These are phyloP conservation scores for Drosophila demipolita DNA, from an alignment of 2,888 invertebrate genomes.

Conservation along the genomic window DNA sequence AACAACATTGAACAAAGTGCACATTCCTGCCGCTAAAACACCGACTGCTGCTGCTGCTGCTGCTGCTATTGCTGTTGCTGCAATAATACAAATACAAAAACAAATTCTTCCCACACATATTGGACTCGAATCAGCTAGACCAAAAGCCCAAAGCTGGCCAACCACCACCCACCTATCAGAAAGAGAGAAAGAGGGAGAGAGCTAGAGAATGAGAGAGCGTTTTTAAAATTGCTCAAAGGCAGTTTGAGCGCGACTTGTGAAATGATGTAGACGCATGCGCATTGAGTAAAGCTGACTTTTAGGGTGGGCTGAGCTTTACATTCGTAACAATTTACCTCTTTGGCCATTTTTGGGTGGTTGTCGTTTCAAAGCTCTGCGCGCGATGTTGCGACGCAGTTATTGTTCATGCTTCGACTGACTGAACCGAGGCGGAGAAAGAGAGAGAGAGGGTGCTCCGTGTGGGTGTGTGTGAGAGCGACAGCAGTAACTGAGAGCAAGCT, in stretches of 20 bases:
- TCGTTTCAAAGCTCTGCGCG: constrained; percentile 48
- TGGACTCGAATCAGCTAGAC: constrained; percentile 21
- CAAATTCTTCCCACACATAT: constrained; percentile 34
- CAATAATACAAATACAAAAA: constrained; percentile 61
- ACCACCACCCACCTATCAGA: constrained; percentile 47
- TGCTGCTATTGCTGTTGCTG: constrained; percentile 49
- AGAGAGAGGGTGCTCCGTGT: constrained; percentile 15
- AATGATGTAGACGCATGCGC: constrained; percentile 56
- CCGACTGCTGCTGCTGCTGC: constrained; percentile 48
- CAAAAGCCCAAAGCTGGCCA: constrained; percentile 36
- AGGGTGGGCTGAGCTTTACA: constrained; percentile 52
- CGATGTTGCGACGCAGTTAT: constrained; percentile 68
- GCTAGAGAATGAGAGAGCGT: not conserved
- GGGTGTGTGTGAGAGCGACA: constrained; percentile 20
- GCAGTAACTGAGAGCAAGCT: constrained; percentile 9
- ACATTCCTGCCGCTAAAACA: constrained; percentile 64
- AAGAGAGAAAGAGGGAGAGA: constrained; percentile 2
- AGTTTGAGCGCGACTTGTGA: constrained; percentile 41
- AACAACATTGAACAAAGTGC: constrained; percentile 71
- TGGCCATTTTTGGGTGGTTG: constrained; percentile 73
- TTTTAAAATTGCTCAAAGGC: constrained; percentile 1
- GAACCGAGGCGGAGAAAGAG: constrained; percentile 38
- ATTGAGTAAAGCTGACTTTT: constrained; percentile 6
- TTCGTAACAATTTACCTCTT: constrained; percentile 27
- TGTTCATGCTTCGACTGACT: constrained; percentile 50